Percentiles rank a stretch among this genome's conserved stretches.
Conservation (phyloP, 2,888 invertebrate genomes). For the Homarus gammarus region DNA sequence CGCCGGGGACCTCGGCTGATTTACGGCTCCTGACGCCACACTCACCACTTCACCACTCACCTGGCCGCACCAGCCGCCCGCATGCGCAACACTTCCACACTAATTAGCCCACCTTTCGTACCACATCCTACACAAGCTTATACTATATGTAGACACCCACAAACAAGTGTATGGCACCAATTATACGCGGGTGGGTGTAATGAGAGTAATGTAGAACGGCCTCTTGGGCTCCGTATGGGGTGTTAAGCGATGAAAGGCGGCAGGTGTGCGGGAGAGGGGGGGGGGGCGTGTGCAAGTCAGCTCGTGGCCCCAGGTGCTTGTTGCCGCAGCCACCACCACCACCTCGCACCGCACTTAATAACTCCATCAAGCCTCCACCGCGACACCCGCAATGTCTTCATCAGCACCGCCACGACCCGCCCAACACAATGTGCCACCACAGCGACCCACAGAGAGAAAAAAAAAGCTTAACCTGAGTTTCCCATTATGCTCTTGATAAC, state of each 20-base stretch:
- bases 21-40: conserved; percentile 27
- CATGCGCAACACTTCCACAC: not conserved
- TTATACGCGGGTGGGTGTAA: not conserved
- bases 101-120: not conserved
- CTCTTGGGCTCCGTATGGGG: conserved; percentile 18
- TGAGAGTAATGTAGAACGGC: not conserved
- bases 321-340: not conserved
- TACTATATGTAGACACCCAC: not conserved
- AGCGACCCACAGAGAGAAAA: not conserved
- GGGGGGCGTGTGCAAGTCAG: conserved; percentile 35
- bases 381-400: conserved; percentile 39
- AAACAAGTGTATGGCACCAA: conserved; percentile 10
- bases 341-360: conserved; percentile 32
- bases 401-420: conserved; percentile 6
- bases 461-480: conserved; percentile 17
- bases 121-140: not conserved
- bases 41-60: conserved; percentile 9
- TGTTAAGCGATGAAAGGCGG: conserved; percentile 4
- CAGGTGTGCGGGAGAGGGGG: conserved; percentile 2
- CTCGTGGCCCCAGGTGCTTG: not conserved
- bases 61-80: not conserved
- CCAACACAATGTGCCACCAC: not conserved
- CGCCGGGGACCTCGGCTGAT: conserved; percentile 24
- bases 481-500: not conserved
- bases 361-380: conserved; percentile 35